Base-by-base conservation (phyloP, 1,140 invertebrate genomes). In the Nilaparvata lugens region DNA sequence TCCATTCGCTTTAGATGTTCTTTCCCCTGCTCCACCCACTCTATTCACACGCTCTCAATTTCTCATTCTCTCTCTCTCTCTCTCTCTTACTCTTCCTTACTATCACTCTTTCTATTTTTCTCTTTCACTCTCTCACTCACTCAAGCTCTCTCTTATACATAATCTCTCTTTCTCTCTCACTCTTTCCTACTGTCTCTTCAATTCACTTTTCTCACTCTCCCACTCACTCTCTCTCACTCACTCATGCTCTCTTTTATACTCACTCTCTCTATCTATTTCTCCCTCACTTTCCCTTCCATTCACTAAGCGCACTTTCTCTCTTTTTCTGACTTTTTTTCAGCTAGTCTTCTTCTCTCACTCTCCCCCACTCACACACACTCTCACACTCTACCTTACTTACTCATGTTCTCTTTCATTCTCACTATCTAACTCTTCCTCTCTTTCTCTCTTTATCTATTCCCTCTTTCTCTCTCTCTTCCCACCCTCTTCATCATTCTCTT, bases 51-150 rank as follows among this genome's bases (percentile, higher is more conserved):
- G n/a, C 38, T 40, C 38, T 9, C 38, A 9, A 9, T 9, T n/a
- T 40, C 38, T 9, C 38, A 9, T n/a, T 9, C 38, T 40, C 38
- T 9, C 38, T 40, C 38, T 14, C 48, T 52, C 48, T 14, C 48
- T 52, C 48, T 14, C 48, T 52, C 48, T 14, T 19, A 14, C 48
- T 14, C 48, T 52, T 19, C 13, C 48, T 52, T 19, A 52, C 48
- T 52, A 13, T 14, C 48, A 14, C 48, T 14, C 48, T 52, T 19
- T 14, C 48, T 52, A 13, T 14, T 19, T 52, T 19, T 14, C 48
- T 52, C 48, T 14, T 19, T 52, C 48, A 52, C 48, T 52, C 48
- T 14, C 48, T 52, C 48, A 52, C 48, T 52, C 48, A 52, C 48
- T 52, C 48, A 52, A 13, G 13, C 48, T 14, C 48, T 52, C 48